Percentiles rank a stretch among this genome's conserved stretches.
Evolutionary conservation across 2,888 invertebrate species (phyloP).

Genomic region (Netelia virgata): DNA sequence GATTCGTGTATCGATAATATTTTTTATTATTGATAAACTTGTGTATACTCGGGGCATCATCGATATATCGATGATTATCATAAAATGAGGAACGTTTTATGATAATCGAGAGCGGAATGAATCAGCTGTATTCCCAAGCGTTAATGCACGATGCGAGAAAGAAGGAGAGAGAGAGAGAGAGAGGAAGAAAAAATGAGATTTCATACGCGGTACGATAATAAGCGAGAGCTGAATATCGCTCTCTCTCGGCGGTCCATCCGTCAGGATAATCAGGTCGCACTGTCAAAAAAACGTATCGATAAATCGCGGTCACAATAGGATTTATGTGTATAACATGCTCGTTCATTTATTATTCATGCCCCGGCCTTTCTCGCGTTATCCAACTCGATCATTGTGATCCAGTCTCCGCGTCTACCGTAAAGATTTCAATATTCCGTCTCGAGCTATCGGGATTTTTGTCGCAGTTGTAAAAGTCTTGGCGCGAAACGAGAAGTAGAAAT

Average conservation of each 20-base stretch:
- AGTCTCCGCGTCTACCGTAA: constrained; percentile 4
- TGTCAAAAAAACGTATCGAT: constrained; percentile 53
- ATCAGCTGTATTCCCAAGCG: constrained; percentile 58
- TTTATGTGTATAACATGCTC: constrained; percentile 40
- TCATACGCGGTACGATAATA: constrained; percentile 13
- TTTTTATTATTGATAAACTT: not conserved
- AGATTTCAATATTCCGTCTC: constrained; percentile 21
- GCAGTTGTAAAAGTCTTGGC: not conserved
- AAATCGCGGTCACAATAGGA: constrained; percentile 51
- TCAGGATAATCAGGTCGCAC: constrained; percentile 66
- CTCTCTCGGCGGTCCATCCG: constrained; percentile 50
- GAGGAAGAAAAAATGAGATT: constrained; percentile 37
- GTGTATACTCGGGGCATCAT: no score
- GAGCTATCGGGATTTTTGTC: not conserved
- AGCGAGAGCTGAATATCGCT: constrained; percentile 10
- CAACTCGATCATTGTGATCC: not conserved
- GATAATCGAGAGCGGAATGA: constrained; percentile 68
- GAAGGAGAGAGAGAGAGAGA: constrained; percentile 13
- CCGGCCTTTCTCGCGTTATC: constrained; percentile 11
- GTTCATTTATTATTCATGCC: constrained; percentile 10
- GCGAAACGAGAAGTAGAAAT: not conserved
- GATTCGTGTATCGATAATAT: no score
- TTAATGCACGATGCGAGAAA: constrained; percentile 12
- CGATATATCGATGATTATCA: no score
- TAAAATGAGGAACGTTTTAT: constrained; percentile 65